These are phyloP conservation scores for Haliclystus octoradiatus DNA, from an alignment of 30 jellyfish, hydroid and myxozoan species.

Conservation along the genomic window DNA sequence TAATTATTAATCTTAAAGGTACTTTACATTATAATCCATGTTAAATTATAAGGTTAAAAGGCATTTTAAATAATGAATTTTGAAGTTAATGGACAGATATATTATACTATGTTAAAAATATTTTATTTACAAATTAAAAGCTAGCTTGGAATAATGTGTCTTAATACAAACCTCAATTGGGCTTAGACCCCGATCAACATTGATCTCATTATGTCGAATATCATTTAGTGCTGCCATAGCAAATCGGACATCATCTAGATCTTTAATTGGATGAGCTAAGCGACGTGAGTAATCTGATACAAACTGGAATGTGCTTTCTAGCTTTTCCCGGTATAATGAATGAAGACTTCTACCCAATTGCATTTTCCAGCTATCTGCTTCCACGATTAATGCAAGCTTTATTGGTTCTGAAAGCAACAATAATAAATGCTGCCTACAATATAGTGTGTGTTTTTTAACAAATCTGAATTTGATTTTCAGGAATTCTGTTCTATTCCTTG, in stretches of 20 bases:
- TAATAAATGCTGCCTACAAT: no score
- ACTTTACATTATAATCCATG: no score
- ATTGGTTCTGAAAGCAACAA: constrained; percentile 78
- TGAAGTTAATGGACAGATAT: neutral
- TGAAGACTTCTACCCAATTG: constrained; percentile 73
- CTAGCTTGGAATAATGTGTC: neutral
- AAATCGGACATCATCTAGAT: constrained; percentile 87
- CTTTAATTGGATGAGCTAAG: constrained; percentile 84
- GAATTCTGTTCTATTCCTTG: no score
- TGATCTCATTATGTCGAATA: constrained; percentile 76
- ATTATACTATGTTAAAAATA: neutral
- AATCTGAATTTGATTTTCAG: no score
- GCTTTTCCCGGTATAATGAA: constrained; percentile 47
- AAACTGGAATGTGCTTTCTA: constrained; percentile 61
- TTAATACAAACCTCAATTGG: constrained; percentile 84
- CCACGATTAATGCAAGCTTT: constrained; percentile 75
- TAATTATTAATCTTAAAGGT: no score
- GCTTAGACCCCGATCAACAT: constrained; percentile 67
- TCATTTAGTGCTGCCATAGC: constrained; percentile 97
- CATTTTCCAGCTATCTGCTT: constrained; percentile 89
- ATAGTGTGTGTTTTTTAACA: no score
- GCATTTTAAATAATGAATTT: no score
- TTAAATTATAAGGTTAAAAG: no score
- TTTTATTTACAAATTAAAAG: no score
- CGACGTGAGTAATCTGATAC: constrained; percentile 90